These are phyloP conservation scores for Thaleichthys pacificus DNA, from an alignment of 2,797 vertebrate genomes.

Conservation along the genomic window DNA sequence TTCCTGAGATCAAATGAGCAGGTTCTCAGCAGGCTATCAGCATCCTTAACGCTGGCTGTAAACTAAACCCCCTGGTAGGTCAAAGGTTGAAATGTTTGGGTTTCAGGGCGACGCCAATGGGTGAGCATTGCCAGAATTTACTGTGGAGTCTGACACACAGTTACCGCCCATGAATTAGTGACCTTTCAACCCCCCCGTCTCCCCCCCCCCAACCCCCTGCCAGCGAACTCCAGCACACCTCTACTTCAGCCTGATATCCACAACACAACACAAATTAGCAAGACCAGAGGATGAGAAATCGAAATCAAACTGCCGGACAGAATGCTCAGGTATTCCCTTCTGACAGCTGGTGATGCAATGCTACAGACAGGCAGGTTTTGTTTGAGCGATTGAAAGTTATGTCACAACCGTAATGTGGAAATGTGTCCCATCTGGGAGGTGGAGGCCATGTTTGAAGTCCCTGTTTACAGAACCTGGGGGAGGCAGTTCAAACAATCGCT, in stretches of 20 bases:
- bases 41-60: constrained; percentile 62
- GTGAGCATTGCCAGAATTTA: constrained; percentile 61
- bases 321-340: not conserved
- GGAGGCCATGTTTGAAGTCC: not conserved
- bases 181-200: constrained; percentile 21
- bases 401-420: not conserved
- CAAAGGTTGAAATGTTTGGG: constrained; percentile 72
- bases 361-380: not conserved
- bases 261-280: constrained; percentile 15
- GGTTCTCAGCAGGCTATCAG: constrained; percentile 57
- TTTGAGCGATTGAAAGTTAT: constrained; percentile 4
- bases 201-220: constrained; percentile 2
- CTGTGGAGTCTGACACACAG: constrained; percentile 59
- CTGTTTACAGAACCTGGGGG: constrained; percentile 3
- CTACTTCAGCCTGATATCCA: constrained; percentile 12
- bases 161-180: constrained; percentile 57
- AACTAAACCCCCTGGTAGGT: constrained; percentile 66
- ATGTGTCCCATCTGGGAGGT: not conserved
- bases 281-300: too few relatives aligned
- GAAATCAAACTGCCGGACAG: not conserved
- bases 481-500: not conserved
- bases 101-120: constrained; percentile 70
- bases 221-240: constrained; percentile 16
- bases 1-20: constrained; percentile 57
- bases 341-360: not conserved